Evolutionary conservation across 64 coral and sea anemone genomes (phyloP), one percentile per base, ranked within the genome.

Genomic region (Actinia equina): DNA sequence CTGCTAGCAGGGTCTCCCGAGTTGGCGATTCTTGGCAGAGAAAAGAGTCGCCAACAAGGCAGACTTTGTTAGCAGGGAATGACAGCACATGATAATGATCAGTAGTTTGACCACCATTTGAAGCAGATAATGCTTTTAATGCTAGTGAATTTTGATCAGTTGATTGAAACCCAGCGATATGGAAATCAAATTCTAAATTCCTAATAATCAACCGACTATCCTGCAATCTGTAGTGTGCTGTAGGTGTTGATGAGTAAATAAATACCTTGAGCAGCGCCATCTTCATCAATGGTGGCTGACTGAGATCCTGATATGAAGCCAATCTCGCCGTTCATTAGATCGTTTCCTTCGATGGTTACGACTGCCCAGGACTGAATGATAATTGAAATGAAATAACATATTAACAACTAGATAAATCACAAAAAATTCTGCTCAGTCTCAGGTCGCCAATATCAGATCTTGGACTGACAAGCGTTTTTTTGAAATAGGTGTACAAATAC

Each of bases 291-390:
- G 13, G 93, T 99, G 41, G 88, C 88, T 23, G 86, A 88, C 81
- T 77, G 80, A 54, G 93, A 95, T 71, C 90, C 90, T 58, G 90
- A 84, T 15, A 86, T 91, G 55, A 95, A 99, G 12, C 90, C 86
- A 42, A 99, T 90, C 6, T 86, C 82, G 18, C 97, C 97, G 51
- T 93, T 99, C 71, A 95, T 91, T 14, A 95, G 64, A 80, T 99
- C 97, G 61, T 99, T 99, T 0, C 97, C 97, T 83, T 93, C 80
- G 59, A 99, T 90, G 49, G 85, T 95, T 13, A 99, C 63, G 2
- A 88, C 76, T 16, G 91, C 76, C 97, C 97, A 99, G 13, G 93
- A 88, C 97, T 98, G 44, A 42, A 37, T 30, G 2, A 30, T 26
- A 74, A 15, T 41, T 74, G 14, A 74, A 30, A 14, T 57, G 15